Base-by-base conservation (phyloP, 2,888 invertebrate species). In the Zelleria hepariella region DNA sequence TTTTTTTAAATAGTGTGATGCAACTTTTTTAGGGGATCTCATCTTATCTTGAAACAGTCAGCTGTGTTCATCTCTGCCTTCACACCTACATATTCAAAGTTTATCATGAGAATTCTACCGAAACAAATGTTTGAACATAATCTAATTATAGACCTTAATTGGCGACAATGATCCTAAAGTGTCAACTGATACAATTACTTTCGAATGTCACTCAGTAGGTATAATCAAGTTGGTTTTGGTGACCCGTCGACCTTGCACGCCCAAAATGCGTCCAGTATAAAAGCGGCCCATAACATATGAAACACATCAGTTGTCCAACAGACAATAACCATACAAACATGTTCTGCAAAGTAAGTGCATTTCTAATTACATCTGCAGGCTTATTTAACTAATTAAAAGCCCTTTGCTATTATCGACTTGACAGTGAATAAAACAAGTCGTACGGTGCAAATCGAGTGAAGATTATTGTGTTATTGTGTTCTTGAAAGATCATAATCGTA, bases 351-450 rank as follows among this genome's bases (percentile, higher is more conserved):
- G 68, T 68, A 65, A 65, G 66, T 60, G 24, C 10, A 10, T 8
- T 27, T 8, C 20, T 21, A 32, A 55, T n/a, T n/a, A 57, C 15
- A 15, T 10, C 15, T 1, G 25, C n/a, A 8, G 24, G n/a, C 1
- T 3, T 53, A 23, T 24, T 53, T 20, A 10, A 69, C 58, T 67
- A 72, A 58, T 72, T 74, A 62, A 62, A 74, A 66, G 61, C 24
- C 10, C 15, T 4, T 42, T 1, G 15, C n/a, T n/a, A n/a, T n/a
- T n/a, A n/a, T n/a, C n/a, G n/a, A n/a, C n/a, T n/a, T n/a, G n/a
- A n/a, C n/a, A n/a, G n/a, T n/a, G n/a, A n/a, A n/a, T n/a, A n/a
- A n/a, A n/a, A n/a, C n/a, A n/a, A n/a, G n/a, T n/a, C n/a, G n/a
- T n/a, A n/a, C n/a, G n/a, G n/a, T n/a, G n/a, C n/a, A n/a, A n/a